These are phyloP conservation scores for Spodoptera littoralis DNA, from an alignment of 2,888 invertebrate species.

Conservation along the genomic window DNA sequence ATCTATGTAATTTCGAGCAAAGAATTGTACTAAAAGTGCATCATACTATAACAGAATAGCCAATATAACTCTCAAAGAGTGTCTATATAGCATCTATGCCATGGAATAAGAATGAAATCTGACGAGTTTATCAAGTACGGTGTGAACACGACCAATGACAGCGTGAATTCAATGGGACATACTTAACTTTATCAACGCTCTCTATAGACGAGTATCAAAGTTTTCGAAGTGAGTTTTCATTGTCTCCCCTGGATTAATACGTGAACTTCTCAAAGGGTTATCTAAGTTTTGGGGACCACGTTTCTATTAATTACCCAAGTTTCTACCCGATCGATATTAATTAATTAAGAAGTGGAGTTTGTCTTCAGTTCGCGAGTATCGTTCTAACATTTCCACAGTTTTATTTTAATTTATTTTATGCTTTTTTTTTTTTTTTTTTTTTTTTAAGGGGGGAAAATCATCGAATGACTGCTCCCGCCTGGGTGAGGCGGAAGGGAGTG, in stretches of 20 bases:
- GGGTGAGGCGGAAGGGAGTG: no score
- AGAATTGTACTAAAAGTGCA: no score
- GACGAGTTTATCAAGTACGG: no score
- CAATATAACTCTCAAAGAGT: no score
- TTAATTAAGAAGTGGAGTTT: constrained; percentile 78
- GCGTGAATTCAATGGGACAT: constrained; percentile 35
- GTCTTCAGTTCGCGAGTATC: constrained; percentile 32
- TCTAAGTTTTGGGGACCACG: constrained; percentile 82
- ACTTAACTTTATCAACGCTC: constrained; percentile 59
- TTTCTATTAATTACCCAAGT: constrained; percentile 86
- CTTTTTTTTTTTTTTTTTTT: no score
- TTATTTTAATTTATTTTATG: constrained; percentile 44
- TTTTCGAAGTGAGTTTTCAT: constrained; percentile 76
- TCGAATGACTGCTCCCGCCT: no score
- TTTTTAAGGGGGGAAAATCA: no score
- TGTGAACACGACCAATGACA: constrained; percentile 42
- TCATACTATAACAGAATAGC: no score
- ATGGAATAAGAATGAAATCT: no score
- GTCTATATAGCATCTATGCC: no score
- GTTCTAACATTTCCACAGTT: constrained; percentile 40
- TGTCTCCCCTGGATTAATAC: constrained; percentile 81
- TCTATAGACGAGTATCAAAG: constrained; percentile 68
- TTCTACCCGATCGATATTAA: constrained; percentile 77
- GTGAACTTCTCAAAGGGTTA: constrained; percentile 83
- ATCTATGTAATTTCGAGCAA: no score